Evolutionary conservation across 2,113 vertebrate species (phyloP).

Genomic region (Ctenomys sociabilis): DNA sequence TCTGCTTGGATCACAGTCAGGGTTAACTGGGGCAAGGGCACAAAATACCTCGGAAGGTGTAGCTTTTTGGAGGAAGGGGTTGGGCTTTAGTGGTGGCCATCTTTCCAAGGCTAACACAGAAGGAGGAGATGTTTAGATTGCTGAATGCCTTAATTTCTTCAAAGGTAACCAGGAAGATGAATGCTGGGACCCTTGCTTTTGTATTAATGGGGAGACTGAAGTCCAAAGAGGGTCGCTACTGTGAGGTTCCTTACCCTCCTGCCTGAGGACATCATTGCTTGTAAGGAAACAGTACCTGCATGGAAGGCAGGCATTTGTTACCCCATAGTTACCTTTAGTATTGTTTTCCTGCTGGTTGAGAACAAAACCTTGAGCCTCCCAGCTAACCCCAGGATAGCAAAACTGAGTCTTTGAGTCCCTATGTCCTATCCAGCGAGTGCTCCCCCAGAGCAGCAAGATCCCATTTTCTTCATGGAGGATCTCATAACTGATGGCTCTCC

Average conservation of each 20-base stretch:
- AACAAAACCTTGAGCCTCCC: not conserved
- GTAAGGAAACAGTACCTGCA: not conserved
- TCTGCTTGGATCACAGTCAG: conserved; percentile 21
- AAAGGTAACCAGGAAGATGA: not conserved
- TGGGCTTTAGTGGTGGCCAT: not conserved
- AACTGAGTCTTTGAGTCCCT: not conserved
- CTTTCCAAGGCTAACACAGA: not conserved
- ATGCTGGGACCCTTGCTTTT: not conserved
- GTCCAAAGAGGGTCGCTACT: not conserved
- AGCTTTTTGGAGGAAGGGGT: not conserved
- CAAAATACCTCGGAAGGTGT: not conserved
- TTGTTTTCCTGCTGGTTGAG: not conserved
- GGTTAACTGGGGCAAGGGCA: not conserved
- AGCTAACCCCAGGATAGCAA: not conserved
- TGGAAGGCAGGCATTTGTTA: not conserved
- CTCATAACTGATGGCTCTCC: not conserved
- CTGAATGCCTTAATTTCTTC: not conserved
- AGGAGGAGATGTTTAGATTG: not conserved
- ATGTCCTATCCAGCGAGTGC: accelerated
- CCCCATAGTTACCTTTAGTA: not conserved
- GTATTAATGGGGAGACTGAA: not conserved
- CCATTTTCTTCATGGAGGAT: not conserved
- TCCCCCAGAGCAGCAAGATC: not conserved
- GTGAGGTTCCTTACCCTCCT: too few species aligned
- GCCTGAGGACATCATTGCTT: not conserved